Evolutionary conservation across 1,140 invertebrate genomes (phyloP).

Genomic region (Lepidurus packardi): DNA sequence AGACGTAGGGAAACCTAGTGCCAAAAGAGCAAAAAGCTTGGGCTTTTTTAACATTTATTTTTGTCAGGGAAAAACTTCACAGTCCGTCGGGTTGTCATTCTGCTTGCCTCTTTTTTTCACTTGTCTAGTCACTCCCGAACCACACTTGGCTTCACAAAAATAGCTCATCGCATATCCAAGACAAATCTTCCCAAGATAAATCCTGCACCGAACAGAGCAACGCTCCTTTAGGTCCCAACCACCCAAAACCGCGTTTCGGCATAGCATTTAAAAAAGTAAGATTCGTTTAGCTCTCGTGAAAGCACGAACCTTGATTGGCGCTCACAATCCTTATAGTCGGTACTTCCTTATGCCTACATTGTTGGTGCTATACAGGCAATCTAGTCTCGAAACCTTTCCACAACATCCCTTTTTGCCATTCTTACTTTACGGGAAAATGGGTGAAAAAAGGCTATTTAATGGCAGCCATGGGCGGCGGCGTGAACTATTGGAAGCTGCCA

Average conservation of each 20-base stretch:
- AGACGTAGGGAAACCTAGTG: background rate
- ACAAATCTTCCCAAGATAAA: slow-evolving; percentile 11
- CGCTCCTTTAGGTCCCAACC: too few species aligned
- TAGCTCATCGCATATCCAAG: slow-evolving; percentile 12
- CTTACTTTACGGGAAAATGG: too few species aligned
- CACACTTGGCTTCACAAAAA: background rate
- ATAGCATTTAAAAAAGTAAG: too few species aligned
- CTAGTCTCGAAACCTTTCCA: too few species aligned
- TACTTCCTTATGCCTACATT: too few species aligned
- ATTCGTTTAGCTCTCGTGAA: too few species aligned
- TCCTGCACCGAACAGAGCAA: background rate
- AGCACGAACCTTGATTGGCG: too few species aligned
- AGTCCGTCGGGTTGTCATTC: background rate
- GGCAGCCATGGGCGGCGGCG: background rate
- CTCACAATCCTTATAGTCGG: too few species aligned
- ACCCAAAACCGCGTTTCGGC: too few species aligned
- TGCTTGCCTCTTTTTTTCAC: background rate
- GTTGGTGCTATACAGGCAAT: too few species aligned
- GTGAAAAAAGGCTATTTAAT: too few species aligned
- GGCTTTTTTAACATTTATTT: background rate
- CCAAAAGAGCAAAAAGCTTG: slow-evolving; percentile 8
- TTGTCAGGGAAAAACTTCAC: background rate
- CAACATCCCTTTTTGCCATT: too few species aligned
- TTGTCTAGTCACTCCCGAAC: background rate
- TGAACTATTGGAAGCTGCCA: background rate